Percentiles rank a stretch among this genome's conserved stretches.
Conservation (phyloP, 2,888 invertebrate species). For the Anarsia innoxiella region DNA sequence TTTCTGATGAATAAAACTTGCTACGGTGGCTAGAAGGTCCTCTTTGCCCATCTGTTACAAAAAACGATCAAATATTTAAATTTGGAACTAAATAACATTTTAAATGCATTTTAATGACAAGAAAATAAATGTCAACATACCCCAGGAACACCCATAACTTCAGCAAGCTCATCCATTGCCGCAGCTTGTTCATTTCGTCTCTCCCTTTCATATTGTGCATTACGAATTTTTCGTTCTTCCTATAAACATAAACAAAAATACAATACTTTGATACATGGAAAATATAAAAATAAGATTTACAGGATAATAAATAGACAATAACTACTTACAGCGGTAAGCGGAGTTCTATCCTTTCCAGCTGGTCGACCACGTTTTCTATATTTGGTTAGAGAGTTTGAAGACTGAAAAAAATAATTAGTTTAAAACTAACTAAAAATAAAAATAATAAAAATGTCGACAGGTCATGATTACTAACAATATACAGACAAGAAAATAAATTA, state of each 20-base stretch:
- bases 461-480: too few relatives aligned
- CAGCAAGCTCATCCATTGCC: conserved; percentile 29
- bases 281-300: too few relatives aligned
- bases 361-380: conserved; percentile 36
- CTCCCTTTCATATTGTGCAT: conserved; percentile 41
- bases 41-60: too few relatives aligned
- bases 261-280: too few relatives aligned
- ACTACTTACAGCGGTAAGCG: conserved; percentile 33
- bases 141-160: conserved; percentile 28
- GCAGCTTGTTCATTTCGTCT: conserved; percentile 34
- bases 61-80: too few relatives aligned
- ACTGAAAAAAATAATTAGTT: background rate
- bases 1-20: too few relatives aligned
- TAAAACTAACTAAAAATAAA: background rate
- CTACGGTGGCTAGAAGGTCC: too few relatives aligned
- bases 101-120: too few relatives aligned
- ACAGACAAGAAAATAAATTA: too few relatives aligned
- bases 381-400: background rate
- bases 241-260: conserved; percentile 16
- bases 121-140: too few relatives aligned
- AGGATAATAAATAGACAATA: background rate
- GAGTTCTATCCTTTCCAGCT: conserved; percentile 32
- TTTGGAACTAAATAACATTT: too few relatives aligned
- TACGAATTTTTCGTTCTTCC: conserved; percentile 40
- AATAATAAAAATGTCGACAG: background rate